These are phyloP conservation scores for Panopea generosa DNA, from an alignment of 2,888 invertebrate genomes.

Conservation along the genomic window DNA sequence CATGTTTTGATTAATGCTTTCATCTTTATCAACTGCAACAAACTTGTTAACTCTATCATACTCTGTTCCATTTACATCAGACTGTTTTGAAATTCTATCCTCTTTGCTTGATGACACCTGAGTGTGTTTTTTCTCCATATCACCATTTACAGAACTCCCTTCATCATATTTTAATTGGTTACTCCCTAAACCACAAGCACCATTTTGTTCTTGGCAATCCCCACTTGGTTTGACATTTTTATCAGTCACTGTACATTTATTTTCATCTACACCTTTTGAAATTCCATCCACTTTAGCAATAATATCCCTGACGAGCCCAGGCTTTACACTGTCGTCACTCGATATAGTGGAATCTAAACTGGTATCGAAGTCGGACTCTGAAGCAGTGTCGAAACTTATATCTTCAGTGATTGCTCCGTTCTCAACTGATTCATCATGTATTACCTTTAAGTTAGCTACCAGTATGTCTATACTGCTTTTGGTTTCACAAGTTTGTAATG, in stretches of 20 bases:
- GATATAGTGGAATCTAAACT: constrained; percentile 31
- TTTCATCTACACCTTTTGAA: constrained; percentile 8
- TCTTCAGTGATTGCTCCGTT: background rate
- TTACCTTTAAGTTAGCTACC: background rate
- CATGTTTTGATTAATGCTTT: too few relatives aligned
- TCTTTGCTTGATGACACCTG: background rate
- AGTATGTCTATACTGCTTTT: background rate
- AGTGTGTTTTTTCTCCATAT: too few relatives aligned
- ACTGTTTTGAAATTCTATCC: background rate
- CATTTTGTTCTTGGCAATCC: too few relatives aligned
- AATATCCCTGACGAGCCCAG: constrained; percentile 50
- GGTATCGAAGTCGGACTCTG: constrained; percentile 34
- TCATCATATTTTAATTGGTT: too few relatives aligned
- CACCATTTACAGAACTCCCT: too few relatives aligned
- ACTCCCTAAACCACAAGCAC: too few relatives aligned
- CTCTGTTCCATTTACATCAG: background rate
- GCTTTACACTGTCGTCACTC: constrained; percentile 33
- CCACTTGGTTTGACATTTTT: too few relatives aligned
- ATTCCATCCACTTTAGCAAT: constrained; percentile 50
- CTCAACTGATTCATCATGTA: background rate
- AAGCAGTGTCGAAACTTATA: background rate
- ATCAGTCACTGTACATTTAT: too few relatives aligned
- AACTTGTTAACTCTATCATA: constrained; percentile 31
- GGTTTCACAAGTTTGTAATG: too few relatives aligned
- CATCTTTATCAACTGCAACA: constrained; percentile 17